Base-by-base conservation (phyloP, 2,888 invertebrate species). In the Sphaerophoria rueppellii region DNA sequence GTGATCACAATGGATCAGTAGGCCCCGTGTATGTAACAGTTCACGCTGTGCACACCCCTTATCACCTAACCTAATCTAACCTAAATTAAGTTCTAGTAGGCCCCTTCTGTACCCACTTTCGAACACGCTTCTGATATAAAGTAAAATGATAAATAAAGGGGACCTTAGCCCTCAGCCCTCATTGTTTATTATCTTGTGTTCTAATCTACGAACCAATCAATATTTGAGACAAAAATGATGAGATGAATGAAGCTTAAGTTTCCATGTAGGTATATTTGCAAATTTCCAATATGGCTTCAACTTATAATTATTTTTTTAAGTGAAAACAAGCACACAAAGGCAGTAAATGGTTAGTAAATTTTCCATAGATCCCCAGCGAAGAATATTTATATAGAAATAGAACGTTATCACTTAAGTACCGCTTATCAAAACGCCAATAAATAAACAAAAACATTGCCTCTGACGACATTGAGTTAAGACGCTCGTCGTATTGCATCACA, bases 281-380 rank as follows among this genome's bases (percentile, higher is more conserved):
- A 1, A 40, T 40, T 40, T 40, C 6, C 6, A 37, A 37, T 40
- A 4, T 7, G 0, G 40, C 6, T 40, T 6, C 4, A 9, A 40
- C 6, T 43, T 9, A 43, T 43, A 0, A 43, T 7, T 43, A 6
- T 43, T 43, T 43, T 9, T 9, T 43, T 7, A 37, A 37, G 4
- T 40, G 6, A 40, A 40, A 40, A 9, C 40, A 40, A 40, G 4
- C 40, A 40, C 1, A 24, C 24, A 24, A 24, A 2, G 24, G 24
- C 40, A 40, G 0, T 40, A 40, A 40, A 40, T 7, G 0, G 9
- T 40, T 40, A 7, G 6, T 40, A 61, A 61, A 43, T 6, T 60
- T 61, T 54, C 46, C 46, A 54, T 14, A 55, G 71, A 34, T 50
- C 71, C 78, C 71, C 78, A 72, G 65, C 58, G 7, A 72, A 78